Percentiles rank a stretch among this genome's conserved stretches.
These are phyloP conservation scores for Bettongia penicillata DNA, from an alignment of 2,113 vertebrate genomes.

Conservation along the genomic window DNA sequence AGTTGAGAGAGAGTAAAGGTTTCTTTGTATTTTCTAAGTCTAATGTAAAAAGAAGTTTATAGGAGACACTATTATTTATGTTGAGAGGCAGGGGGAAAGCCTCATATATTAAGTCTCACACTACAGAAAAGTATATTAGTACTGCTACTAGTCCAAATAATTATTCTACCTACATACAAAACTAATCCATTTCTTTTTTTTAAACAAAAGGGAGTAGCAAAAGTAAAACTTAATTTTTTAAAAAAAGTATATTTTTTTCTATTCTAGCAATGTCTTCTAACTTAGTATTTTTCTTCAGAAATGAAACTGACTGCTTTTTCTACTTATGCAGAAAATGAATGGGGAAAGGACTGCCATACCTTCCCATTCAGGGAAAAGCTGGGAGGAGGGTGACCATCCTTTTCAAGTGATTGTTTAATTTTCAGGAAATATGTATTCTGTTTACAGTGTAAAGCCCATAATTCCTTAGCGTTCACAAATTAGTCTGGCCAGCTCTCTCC, in stretches of 20 bases:
- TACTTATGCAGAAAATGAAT: neutral
- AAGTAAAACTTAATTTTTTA: neutral
- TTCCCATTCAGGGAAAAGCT: too few relatives aligned
- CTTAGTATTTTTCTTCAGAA: neutral
- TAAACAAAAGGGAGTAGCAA: neutral
- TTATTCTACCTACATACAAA: neutral
- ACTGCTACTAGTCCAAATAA: neutral
- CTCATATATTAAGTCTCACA: neutral
- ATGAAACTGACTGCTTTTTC: neutral
- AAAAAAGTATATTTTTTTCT: neutral
- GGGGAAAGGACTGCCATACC: neutral
- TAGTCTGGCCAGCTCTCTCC: too few relatives aligned
- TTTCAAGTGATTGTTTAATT: neutral
- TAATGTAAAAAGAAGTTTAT: neutral
- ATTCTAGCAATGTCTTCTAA: neutral
- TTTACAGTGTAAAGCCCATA: neutral
- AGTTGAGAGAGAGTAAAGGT: slow-evolving; percentile 21
- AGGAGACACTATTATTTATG: neutral
- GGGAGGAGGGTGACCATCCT: too few relatives aligned
- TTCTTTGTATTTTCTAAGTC: neutral
- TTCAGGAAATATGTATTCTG: neutral
- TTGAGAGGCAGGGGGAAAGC: neutral
- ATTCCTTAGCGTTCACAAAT: neutral
- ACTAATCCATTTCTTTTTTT: neutral
- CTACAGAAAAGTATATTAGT: neutral